phyloP scores from a whole-genome alignment of 2,888 invertebrate species.

The Apomyelois bistriatella region DNA sequence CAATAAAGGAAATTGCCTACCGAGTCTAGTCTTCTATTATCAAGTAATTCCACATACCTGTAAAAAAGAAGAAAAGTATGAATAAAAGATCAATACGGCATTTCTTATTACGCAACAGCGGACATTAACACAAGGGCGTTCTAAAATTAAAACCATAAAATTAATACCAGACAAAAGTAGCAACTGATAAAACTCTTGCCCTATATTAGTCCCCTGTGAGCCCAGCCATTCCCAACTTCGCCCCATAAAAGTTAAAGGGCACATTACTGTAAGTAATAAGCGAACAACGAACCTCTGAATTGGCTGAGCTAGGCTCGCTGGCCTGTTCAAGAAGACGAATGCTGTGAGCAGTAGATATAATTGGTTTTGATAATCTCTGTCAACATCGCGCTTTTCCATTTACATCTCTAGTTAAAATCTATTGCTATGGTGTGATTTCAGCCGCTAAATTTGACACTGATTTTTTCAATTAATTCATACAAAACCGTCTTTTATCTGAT shows the following conservation, averaged over 20 bases:
- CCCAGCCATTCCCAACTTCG: conserved; percentile 64
- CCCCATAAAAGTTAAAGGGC: conserved; percentile 77
- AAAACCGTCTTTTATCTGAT: too few relatives aligned
- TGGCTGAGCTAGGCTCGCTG: conserved; percentile 47
- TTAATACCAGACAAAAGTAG: conserved; percentile 53
- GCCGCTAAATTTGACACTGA: neutral
- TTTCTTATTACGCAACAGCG: neutral
- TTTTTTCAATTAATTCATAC: too few relatives aligned
- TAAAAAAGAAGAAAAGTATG: neutral
- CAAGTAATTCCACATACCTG: neutral
- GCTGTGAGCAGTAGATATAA: conserved; percentile 3
- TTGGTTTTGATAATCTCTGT: neutral
- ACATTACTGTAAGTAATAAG: conserved; percentile 76
- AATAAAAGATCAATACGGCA: neutral
- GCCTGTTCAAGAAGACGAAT: conserved; percentile 51
- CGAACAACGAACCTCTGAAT: conserved; percentile 68
- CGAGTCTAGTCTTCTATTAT: neutral
- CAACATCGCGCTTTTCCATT: too few relatives aligned
- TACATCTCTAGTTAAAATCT: neutral
- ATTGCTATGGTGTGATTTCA: too few relatives aligned
- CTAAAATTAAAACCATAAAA: conserved; percentile 38
- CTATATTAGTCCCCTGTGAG: conserved; percentile 62
- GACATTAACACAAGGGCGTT: conserved; percentile 11
- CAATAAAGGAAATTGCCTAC: too few relatives aligned
- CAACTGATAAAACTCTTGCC: conserved; percentile 64